Base-by-base conservation (phyloP, 2,888 invertebrate genomes). In the Asteroscopus sphinx region DNA sequence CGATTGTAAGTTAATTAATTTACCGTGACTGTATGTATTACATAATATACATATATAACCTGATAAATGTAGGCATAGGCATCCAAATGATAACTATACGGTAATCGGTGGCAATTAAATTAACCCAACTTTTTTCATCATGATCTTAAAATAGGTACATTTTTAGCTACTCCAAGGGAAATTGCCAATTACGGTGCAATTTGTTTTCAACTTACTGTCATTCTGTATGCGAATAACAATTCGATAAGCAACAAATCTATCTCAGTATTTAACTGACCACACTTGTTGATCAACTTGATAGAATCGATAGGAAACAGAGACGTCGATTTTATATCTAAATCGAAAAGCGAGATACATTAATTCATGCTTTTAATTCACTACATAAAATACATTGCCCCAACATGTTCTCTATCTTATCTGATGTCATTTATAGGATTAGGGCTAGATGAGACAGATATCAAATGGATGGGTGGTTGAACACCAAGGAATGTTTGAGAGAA, bases 391-490 rank as follows among this genome's bases (percentile, higher is more conserved):
- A 72, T 67, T 64, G 63, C 68, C 37, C 48, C 78, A 86, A 74
- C 77, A 53, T 88, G 75, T 59, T 67, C 88, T 53, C 86, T 81
- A 82, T 85, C 90, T 92, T 89, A 93, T 92, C 90, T 83, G 88
- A 91, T 92, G 92, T 93, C 92, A 89, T 93, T 92, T 92, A 92
- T 92, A 84, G 89, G 92, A 92, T 93, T 92, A 93, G 83, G 81
- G 84, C 85, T 86, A 91, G 92, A 93, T 93, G 89, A 79, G 89
- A 83, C 87, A 88, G 91, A 93, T 91, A 92, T 80, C 84, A 81
- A 79, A 83, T 83, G 77, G 86, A 89, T 89, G 86, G 89, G 86
- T 87, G 88, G 89, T 83, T 87, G 85, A 72, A 81, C 85, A 82
- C 84, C 85, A 77, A 86, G 87, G 91, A 91, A 90, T 88, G 88